Conservation (phyloP, 2,797 vertebrate species). For the Gallinago nigripennis region DNA sequence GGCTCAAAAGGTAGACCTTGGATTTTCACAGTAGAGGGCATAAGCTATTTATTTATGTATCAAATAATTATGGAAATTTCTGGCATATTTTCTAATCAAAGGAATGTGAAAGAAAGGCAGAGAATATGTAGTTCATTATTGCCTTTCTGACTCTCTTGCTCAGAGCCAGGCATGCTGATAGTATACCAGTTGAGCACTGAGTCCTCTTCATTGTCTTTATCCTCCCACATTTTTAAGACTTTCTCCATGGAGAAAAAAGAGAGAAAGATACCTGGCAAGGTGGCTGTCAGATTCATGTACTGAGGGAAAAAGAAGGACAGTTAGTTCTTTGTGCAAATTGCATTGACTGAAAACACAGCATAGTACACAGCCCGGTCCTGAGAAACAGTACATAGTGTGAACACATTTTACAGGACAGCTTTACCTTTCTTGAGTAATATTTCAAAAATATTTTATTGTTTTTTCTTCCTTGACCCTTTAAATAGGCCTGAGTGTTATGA, state of each 20-base stretch:
- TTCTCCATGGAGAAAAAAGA: background rate
- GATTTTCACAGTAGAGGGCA: background rate
- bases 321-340: background rate
- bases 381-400: background rate
- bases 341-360: background rate
- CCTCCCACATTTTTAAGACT: background rate
- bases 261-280: background rate
- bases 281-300: background rate
- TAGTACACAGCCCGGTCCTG: background rate
- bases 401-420: background rate
- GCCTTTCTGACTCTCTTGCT: background rate
- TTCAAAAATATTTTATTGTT: background rate
- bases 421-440: background rate
- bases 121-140: background rate
- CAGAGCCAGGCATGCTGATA: background rate
- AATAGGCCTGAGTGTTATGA: background rate
- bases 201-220: background rate
- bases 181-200: background rate
- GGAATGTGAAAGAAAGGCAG: background rate
- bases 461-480: background rate
- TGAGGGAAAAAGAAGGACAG: background rate
- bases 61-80: background rate
- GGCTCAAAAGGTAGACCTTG: background rate
- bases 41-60: background rate
- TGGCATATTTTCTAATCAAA: background rate